Base-by-base conservation (phyloP, 2,888 invertebrate genomes). In the Lepidochrysops patricia region DNA sequence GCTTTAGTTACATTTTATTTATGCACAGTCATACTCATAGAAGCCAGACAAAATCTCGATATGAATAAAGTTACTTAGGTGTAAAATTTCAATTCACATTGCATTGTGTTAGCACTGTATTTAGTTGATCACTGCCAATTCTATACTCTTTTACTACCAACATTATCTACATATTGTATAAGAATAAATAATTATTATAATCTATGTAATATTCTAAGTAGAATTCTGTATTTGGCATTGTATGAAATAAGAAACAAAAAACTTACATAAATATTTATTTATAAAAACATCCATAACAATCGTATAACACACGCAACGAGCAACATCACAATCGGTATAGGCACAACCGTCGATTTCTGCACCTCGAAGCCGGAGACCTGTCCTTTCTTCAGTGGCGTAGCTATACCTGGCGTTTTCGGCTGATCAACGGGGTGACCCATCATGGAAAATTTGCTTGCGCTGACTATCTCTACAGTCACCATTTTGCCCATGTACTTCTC, bases 401-500 rank as follows among this genome's bases (percentile, higher is more conserved):
- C 79, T 67, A 92, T 64, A 23, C 91, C 90, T 1, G 91, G 86
- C 79, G 81, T 82, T 62, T 85, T 80, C 1, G 92, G 91, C 26
- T 90, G 83, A 66, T 90, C 89, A 61, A 95, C 74, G 6, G 94
- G 92, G 71, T 92, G 85, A 0, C 93, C 96, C 62, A 91, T 89
- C 94, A 96, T 95, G 57, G 94, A 95, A 79, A 96, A 95, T 71
- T 96, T 96, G 0, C 91, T 90, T 0, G 93, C 90, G 12, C 90
- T 86, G 0, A 84, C 80, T 4, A 98, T 95, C 74, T 91, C 90
- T 0, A 98, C 97, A 0, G 91, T 92, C 0, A 98, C 88, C 79
- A 94, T 91, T 75, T 95, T 95, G 0, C 98, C 98, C 91, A 98
- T 91, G 52, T 93, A 92, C 68, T 92, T 91, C 0, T 94, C 90